These are phyloP conservation scores for Caranx ignobilis DNA, from an alignment of 2,113 vertebrate genomes.

Conservation along the genomic window DNA sequence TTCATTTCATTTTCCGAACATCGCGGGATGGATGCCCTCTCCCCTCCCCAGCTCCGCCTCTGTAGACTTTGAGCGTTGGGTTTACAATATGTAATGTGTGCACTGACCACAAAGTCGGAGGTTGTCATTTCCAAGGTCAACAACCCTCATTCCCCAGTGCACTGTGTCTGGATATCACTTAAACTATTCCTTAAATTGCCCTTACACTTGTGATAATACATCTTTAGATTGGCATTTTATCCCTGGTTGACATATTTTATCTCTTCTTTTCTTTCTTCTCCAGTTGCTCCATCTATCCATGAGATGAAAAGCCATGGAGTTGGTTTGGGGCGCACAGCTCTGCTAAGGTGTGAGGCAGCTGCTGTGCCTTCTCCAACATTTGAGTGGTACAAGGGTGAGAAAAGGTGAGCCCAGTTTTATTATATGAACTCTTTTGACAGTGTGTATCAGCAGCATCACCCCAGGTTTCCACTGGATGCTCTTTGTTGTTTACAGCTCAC, in stretches of 20 bases:
- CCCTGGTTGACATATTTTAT: background rate
- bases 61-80: conserved; percentile 43
- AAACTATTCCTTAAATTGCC: background rate
- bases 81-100: conserved; percentile 47
- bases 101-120: conserved; percentile 40
- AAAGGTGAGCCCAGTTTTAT: conserved; percentile 88
- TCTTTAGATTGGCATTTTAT: background rate
- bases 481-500: background rate
- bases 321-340: conserved; percentile 89
- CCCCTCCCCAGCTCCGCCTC: conserved; percentile 40
- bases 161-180: background rate
- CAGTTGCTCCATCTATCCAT: conserved; percentile 95
- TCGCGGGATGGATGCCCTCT: conserved; percentile 48
- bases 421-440: background rate
- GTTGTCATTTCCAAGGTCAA: conserved; percentile 47
- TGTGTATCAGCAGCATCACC: background rate
- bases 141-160: background rate
- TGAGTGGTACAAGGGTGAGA: conserved; percentile 98
- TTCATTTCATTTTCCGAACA: conserved; percentile 78
- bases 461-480: background rate
- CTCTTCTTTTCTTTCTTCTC: conserved; percentile 32
- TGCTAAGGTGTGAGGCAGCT: conserved; percentile 95
- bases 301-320: conserved; percentile 95
- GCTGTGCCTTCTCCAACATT: conserved; percentile 93
- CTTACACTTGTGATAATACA: background rate